Evolutionary conservation across 35 echinoderm and acorn worm species (phyloP).

Genomic region (Heliocidaris erythrogramma): DNA sequence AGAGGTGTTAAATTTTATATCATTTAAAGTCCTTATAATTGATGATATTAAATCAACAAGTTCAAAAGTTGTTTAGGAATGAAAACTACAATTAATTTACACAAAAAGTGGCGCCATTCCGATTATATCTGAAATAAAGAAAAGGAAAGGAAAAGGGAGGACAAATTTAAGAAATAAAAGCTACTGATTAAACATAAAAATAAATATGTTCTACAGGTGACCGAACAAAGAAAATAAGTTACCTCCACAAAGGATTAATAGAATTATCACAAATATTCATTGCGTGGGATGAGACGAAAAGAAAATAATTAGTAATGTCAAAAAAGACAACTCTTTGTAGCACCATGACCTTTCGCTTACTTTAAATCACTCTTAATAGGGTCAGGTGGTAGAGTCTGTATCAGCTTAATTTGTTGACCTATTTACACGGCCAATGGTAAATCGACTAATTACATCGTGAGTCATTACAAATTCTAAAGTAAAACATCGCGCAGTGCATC

Average conservation of each 20-base stretch:
- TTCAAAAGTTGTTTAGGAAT: not conserved
- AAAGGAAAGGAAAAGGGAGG: too few relatives aligned
- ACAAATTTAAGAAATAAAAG: too few relatives aligned
- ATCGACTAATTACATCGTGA: not conserved
- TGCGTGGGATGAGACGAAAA: not conserved
- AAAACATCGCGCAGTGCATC: not conserved
- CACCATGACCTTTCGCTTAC: not conserved
- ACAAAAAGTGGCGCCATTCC: not conserved
- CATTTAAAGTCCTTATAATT: too few relatives aligned
- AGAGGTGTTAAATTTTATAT: too few relatives aligned
- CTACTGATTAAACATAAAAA: too few relatives aligned
- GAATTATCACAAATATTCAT: not conserved
- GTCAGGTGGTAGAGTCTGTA: slow-evolving; percentile 8
- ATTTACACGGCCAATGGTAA: slow-evolving; percentile 10
- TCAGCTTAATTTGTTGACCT: not conserved
- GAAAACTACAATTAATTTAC: not conserved
- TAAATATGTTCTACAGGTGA: too few relatives aligned
- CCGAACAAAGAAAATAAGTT: too few relatives aligned
- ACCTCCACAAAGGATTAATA: not conserved
- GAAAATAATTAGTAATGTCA: slow-evolving; percentile 4
- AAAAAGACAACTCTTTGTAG: slow-evolving; percentile 16
- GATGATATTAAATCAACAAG: not conserved
- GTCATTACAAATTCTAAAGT: not conserved
- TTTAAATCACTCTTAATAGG: slow-evolving; percentile 16
- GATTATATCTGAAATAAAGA: too few relatives aligned